Base-by-base conservation (phyloP, 2,113 vertebrate species). In the Vulpes ferrilata region DNA sequence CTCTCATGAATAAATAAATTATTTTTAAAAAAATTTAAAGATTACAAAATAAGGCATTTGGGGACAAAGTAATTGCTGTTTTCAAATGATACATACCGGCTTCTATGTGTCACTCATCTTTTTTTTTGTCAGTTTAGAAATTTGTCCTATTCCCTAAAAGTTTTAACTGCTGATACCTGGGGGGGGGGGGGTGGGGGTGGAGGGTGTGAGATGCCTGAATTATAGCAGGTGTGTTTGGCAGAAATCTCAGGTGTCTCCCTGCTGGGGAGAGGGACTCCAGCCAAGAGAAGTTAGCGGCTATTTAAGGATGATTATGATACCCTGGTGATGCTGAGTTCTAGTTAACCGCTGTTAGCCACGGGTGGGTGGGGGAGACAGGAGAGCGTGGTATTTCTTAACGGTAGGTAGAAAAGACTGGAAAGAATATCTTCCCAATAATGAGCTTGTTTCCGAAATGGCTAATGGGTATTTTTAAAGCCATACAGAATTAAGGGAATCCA, bases 281-380 rank as follows among this genome's bases (percentile, higher is more conserved):
- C 38, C 57, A 64, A 67, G 84, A 5, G 8, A 22, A 8, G 11
- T 59, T 32, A 60, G 48, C 51, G 48, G 23, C 43, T 22, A 11
- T 55, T 81, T 73, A 59, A 78, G 5, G 30, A n/a, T 35, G 35
- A 48, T 83, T 96, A 65, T n/a, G 35, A 8, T 51, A 32, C 22
- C 16, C 96, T 96, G 97, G 96, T 97, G 97, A 55, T 96, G 74
- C 83, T 3, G 10, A 90, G 74, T 65, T 88, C 51, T 97, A 93
- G 87, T 43, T 83, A 90, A 71, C 93, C 93, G 65, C 79, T 23
- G 27, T 95, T 95, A 93, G 90, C 74, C 35, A 20, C 2, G 65
- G 74, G 73, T 23, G 15, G 20, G 65, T n/a, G 30, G 76, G 7
- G 65, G 38, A 71, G 20, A 53, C 25, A 62, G 86, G 19, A 30